Percentiles rank a stretch among this genome's conserved stretches.
phyloP scores from a whole-genome alignment of 2,888 invertebrate species.

The Diloba caeruleocephala region DNA sequence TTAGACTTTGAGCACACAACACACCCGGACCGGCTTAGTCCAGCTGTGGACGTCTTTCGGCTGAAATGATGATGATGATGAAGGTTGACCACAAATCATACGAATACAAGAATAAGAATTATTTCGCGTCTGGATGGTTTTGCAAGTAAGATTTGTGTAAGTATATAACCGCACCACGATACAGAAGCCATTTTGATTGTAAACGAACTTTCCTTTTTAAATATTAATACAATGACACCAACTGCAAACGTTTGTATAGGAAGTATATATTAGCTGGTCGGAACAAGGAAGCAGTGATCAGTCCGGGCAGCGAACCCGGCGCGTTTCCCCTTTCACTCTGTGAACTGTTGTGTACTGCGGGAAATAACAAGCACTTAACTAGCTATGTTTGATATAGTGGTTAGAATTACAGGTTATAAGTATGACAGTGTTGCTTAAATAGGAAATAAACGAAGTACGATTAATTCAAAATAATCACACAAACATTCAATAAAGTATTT shows the following conservation, averaged over 20 bases:
- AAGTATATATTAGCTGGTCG: constrained; percentile 40
- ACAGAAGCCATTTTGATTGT: too few relatives aligned
- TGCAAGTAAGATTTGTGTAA: too few relatives aligned
- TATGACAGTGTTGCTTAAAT: background rate
- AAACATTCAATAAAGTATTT: too few relatives aligned
- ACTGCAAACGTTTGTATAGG: constrained; percentile 15
- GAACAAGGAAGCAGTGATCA: constrained; percentile 51
- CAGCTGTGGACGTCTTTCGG: too few relatives aligned
- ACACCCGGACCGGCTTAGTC: too few relatives aligned
- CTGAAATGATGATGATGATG: too few relatives aligned
- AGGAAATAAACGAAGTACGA: background rate
- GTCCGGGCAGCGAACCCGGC: constrained; percentile 51
- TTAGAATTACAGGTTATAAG: constrained; percentile 5
- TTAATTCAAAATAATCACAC: too few relatives aligned
- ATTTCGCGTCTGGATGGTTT: too few relatives aligned
- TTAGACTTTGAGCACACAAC: too few relatives aligned
- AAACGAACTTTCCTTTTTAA: constrained; percentile 19
- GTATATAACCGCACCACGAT: too few relatives aligned
- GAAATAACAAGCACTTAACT: constrained; percentile 14
- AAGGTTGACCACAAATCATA: too few relatives aligned
- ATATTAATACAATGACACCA: constrained; percentile 35
- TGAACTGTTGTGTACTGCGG: constrained; percentile 20
- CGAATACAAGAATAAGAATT: too few relatives aligned
- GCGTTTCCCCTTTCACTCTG: constrained; percentile 58
- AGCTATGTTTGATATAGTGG: constrained; percentile 10